Percentiles rank a stretch among this genome's conserved stretches.
Conservation (phyloP, 2,797 vertebrate species). For the Falco rusticolus region DNA sequence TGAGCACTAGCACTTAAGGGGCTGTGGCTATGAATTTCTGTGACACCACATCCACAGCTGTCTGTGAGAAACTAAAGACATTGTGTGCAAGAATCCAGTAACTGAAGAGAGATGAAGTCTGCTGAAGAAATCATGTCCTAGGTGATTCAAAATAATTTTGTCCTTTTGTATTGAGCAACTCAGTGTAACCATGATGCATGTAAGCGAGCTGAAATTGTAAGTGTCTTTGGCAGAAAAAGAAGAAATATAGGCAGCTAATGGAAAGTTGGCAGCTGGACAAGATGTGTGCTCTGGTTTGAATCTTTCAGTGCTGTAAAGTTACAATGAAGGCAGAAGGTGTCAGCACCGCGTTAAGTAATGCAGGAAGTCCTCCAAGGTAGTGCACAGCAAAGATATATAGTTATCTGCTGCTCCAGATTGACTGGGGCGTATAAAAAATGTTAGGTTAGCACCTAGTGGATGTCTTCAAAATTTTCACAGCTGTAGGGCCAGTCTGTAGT, state of each 20-base stretch:
- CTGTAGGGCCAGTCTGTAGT: neutral
- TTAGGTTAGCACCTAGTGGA: neutral
- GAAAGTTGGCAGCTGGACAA: slow-evolving; percentile 26
- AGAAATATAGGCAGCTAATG: slow-evolving; percentile 6
- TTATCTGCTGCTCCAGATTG: neutral
- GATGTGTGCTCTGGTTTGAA: neutral
- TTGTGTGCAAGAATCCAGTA: neutral
- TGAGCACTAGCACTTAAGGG: neutral
- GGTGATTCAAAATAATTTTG: neutral
- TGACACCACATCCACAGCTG: neutral
- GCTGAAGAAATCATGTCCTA: neutral
- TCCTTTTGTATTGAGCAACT: neutral
- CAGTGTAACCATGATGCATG: neutral
- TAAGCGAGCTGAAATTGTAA: neutral
- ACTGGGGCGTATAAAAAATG: neutral
- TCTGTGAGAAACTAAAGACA: neutral
- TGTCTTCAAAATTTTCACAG: neutral
- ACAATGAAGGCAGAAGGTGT: slow-evolving; percentile 13
- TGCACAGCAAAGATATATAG: neutral
- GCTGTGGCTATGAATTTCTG: neutral
- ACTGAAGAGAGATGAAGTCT: neutral
- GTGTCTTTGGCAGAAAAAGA: neutral
- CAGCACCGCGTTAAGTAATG: neutral
- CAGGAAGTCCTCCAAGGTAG: neutral
- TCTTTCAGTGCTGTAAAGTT: neutral